phyloP scores from a whole-genome alignment of 1,140 invertebrate species.

The Lucilia sericata region DNA sequence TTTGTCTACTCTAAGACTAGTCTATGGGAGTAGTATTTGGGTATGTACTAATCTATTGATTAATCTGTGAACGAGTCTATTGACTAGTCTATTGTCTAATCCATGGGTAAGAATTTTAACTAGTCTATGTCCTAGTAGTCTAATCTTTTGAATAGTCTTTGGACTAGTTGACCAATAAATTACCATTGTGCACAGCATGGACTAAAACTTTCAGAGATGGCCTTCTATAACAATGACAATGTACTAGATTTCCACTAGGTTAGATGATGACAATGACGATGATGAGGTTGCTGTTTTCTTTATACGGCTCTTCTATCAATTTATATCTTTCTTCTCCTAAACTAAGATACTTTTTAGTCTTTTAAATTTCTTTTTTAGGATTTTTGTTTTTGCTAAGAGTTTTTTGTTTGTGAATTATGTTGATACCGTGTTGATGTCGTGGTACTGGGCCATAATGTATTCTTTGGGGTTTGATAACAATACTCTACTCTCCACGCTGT shows the following conservation, averaged over 20 bases:
- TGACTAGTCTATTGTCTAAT: too few relatives aligned
- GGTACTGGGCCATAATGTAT: constrained; percentile 8
- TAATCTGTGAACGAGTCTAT: too few relatives aligned
- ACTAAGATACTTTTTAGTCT: too few relatives aligned
- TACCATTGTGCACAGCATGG: background rate
- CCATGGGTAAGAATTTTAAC: too few relatives aligned
- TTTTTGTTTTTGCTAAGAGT: background rate
- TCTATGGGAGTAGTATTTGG: too few relatives aligned
- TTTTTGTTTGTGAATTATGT: background rate
- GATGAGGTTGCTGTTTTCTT: constrained; percentile 6
- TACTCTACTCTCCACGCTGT: background rate
- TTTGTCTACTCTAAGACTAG: too few relatives aligned
- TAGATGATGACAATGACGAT: constrained; percentile 12
- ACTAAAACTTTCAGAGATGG: background rate
- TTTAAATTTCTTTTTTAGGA: background rate
- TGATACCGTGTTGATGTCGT: background rate
- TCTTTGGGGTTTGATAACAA: background rate
- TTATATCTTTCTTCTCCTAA: background rate
- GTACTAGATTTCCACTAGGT: constrained; percentile 16
- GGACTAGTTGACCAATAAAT: too few relatives aligned
- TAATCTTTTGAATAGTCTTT: too few relatives aligned
- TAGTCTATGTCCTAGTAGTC: too few relatives aligned
- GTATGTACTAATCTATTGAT: too few relatives aligned
- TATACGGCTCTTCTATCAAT: background rate
- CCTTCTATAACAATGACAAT: constrained; percentile 1